A percentile compares a stretch with the other conserved stretches of the same genome.
phyloP scores from a whole-genome alignment of 2,113 vertebrate species.

The Eonycteris spelaea region DNA sequence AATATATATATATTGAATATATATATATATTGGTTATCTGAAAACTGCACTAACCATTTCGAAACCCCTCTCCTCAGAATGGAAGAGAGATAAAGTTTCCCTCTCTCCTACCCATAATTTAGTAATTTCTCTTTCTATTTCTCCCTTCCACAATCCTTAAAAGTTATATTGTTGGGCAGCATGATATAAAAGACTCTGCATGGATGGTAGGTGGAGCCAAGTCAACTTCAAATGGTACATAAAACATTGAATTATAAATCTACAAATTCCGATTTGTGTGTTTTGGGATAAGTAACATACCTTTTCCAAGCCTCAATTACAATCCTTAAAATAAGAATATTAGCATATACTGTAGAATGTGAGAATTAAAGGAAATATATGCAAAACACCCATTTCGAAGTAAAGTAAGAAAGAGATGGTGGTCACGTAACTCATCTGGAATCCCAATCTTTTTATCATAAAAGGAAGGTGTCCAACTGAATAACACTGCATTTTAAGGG shows the following conservation, averaged over 20 bases:
- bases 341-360: not conserved
- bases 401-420: not conserved
- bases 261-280: not conserved
- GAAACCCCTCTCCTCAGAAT: not conserved
- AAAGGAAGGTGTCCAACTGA: not conserved
- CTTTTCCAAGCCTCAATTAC: not conserved
- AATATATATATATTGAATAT: too few species aligned
- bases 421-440: not conserved
- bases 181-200: not conserved
- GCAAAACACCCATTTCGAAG: not conserved
- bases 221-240: not conserved
- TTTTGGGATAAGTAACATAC: not conserved
- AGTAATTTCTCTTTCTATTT: not conserved
- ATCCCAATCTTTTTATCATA: not conserved
- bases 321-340: conserved; percentile 2
- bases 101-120: not conserved
- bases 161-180: not conserved
- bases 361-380: conserved; percentile 16
- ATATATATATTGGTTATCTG: not conserved
- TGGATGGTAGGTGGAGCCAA: not conserved
- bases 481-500: not conserved
- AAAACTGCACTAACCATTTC: not conserved
- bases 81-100: not conserved
- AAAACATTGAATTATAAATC: not conserved
- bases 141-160: not conserved